Percentiles rank a stretch among this genome's conserved stretches.
Conservation (phyloP, 2,797 vertebrate genomes). For the Huso huso region DNA sequence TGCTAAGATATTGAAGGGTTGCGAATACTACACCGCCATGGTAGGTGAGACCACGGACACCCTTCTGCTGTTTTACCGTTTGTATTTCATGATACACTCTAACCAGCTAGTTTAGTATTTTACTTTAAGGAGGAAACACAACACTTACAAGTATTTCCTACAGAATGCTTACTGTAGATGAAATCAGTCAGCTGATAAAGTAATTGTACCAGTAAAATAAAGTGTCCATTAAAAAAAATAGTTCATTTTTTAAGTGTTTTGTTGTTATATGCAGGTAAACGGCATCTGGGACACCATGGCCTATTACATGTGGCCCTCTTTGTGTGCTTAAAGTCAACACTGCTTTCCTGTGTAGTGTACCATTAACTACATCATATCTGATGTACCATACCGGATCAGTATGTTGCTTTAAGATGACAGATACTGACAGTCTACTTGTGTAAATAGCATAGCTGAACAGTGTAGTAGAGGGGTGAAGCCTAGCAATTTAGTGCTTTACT, state of each 20-base stretch:
- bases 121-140: not conserved
- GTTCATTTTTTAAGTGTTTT: not conserved
- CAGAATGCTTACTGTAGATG: not conserved
- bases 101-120: too few species aligned
- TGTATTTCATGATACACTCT: not conserved
- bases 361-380: too few species aligned
- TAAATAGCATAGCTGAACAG: too few species aligned
- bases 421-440: too few species aligned
- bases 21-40: conserved; percentile 77
- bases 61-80: too few species aligned
- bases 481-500: not conserved
- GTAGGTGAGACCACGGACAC: conserved; percentile 57
- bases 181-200: not conserved
- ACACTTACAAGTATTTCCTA: not conserved
- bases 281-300: conserved; percentile 88
- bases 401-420: too few species aligned
- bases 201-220: not conserved
- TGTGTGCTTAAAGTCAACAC: too few species aligned
- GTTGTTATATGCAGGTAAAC: conserved; percentile 66
- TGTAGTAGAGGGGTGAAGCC: too few species aligned
- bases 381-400: too few species aligned
- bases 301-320: conserved; percentile 3
- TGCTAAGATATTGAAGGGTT: conserved; percentile 65
- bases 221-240: not conserved
- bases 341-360: too few species aligned